phyloP scores from a whole-genome alignment of 2,888 invertebrate genomes.

The Aleiodes testaceus region DNA sequence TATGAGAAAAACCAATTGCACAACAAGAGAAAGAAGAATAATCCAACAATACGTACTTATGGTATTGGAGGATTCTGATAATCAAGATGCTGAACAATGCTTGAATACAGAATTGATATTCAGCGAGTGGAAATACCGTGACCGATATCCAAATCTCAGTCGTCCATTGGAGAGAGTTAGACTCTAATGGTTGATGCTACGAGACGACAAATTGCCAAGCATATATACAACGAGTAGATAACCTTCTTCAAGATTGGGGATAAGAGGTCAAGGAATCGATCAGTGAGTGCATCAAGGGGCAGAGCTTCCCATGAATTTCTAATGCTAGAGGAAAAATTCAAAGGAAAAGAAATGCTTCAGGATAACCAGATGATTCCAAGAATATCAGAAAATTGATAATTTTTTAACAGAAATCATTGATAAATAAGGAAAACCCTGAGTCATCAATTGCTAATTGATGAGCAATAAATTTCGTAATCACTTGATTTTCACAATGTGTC shows the following conservation, averaged over 20 bases:
- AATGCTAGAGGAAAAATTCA: not conserved
- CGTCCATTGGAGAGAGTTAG: slow-evolving; percentile 12
- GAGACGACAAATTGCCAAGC: slow-evolving; percentile 36
- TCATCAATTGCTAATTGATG: too few relatives aligned
- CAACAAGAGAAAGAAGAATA: not conserved
- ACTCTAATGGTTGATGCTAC: slow-evolving; percentile 31
- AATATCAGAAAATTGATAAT: too few relatives aligned
- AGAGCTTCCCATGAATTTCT: not conserved
- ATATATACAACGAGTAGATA: slow-evolving; percentile 16
- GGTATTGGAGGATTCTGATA: not conserved
- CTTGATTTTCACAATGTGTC: not conserved
- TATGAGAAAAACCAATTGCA: not conserved
- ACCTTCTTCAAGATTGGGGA: slow-evolving; percentile 47
- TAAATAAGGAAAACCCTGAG: too few relatives aligned
- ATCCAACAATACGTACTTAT: not conserved
- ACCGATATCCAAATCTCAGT: slow-evolving; percentile 36
- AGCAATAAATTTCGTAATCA: slow-evolving; percentile 15
- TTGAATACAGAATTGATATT: slow-evolving; percentile 34
- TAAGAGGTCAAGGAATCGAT: slow-evolving; percentile 49
- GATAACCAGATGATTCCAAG: too few relatives aligned
- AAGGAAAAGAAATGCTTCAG: too few relatives aligned
- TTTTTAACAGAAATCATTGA: too few relatives aligned
- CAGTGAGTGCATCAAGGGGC: not conserved
- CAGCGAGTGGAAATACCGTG: slow-evolving; percentile 26
- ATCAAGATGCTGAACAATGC: slow-evolving; percentile 27